Evolutionary conservation across 1,140 invertebrate genomes (phyloP).

Genomic region (Drosophila kohkoa): DNA sequence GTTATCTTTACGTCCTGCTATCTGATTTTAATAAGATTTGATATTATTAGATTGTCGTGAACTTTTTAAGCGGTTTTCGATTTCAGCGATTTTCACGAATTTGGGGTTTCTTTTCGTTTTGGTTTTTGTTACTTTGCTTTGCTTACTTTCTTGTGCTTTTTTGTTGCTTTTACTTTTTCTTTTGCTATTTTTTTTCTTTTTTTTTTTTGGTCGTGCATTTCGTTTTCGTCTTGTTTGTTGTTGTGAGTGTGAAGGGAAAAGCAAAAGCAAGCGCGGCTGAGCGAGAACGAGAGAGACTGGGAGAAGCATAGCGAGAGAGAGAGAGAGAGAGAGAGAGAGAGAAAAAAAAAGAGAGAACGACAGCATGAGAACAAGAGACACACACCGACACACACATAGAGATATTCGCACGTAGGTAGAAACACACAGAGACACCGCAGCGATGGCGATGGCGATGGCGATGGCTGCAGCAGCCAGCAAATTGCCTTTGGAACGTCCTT

Average conservation of each 20-base stretch:
- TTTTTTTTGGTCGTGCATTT: conserved; percentile 24
- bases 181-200: conserved; percentile 9
- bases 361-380: conserved; percentile 16
- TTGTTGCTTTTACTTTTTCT: conserved; percentile 13
- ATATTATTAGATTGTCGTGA: conserved; percentile 53
- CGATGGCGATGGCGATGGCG: conserved; percentile 11
- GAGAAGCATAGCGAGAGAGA: conserved; percentile 18
- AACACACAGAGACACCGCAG: conserved; percentile 5
- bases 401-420: not conserved
- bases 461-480: conserved; percentile 47
- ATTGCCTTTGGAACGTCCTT: conserved; percentile 85
- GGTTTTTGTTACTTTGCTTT: not conserved
- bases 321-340: conserved; percentile 27
- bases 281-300: conserved; percentile 21
- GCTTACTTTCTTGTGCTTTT: conserved; percentile 7
- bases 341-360: conserved; percentile 5
- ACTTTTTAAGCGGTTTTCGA: conserved; percentile 54
- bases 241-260: conserved; percentile 7
- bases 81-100: conserved; percentile 43
- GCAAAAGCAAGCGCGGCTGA: conserved; percentile 4
- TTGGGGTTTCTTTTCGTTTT: conserved; percentile 25
- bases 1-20: conserved; percentile 23
- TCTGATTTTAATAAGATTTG: conserved; percentile 52
- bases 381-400: conserved; percentile 46
- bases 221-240: conserved; percentile 2